Conservation (phyloP, 2,888 invertebrate genomes). For the Malachius bipustulatus region DNA sequence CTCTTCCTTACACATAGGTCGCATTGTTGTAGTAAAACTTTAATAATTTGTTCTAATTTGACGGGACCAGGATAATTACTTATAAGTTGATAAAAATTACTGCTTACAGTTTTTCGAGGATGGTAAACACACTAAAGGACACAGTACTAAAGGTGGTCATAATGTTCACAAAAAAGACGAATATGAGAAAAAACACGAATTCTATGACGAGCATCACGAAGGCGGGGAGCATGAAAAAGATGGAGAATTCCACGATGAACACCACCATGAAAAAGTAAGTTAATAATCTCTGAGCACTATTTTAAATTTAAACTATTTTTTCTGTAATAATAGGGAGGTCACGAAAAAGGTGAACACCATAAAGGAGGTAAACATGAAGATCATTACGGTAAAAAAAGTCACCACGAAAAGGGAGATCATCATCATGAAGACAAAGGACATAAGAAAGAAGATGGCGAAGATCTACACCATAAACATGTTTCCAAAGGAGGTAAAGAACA, state of each 20-base stretch:
- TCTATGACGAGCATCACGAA: constrained; percentile 63
- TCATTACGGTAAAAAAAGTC: constrained; percentile 45
- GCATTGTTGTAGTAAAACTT: too few species aligned
- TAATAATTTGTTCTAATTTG: too few species aligned
- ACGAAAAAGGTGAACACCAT: constrained; percentile 43
- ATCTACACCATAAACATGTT: constrained; percentile 42
- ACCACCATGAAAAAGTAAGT: constrained; percentile 37
- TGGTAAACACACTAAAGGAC: constrained; percentile 59
- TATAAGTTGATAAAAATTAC: not conserved
- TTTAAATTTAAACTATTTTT: constrained; percentile 4
- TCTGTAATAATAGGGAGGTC: constrained; percentile 41
- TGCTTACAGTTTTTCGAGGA: constrained; percentile 31
- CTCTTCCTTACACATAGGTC: too few species aligned
- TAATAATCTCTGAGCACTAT: too few species aligned
- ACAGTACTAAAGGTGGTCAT: constrained; percentile 63
- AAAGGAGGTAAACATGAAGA: constrained; percentile 41
- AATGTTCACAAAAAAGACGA: constrained; percentile 65
- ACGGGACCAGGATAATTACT: too few species aligned
- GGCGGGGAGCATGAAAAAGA: constrained; percentile 53
- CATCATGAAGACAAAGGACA: constrained; percentile 46
- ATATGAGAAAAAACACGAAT: constrained; percentile 62
- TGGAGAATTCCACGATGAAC: constrained; percentile 47
- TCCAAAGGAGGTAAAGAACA: constrained; percentile 39
- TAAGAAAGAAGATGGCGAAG: constrained; percentile 44
- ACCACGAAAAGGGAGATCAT: constrained; percentile 45